Evolutionary conservation across 2,888 invertebrate species (phyloP).

Genomic region (Anarsia innoxiella): DNA sequence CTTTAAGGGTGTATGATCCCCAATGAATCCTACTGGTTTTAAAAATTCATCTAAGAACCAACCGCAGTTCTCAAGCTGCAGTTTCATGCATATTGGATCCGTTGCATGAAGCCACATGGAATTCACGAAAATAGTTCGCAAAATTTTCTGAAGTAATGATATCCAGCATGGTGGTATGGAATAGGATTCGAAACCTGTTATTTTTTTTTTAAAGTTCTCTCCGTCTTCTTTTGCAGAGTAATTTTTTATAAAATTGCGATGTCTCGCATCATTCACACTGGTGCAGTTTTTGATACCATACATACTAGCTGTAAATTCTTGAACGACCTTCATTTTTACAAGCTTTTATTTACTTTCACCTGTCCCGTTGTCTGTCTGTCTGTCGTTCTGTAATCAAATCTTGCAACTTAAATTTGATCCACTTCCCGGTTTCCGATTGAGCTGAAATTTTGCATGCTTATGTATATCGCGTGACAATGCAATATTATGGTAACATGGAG

Average conservation of each 20-base stretch:
- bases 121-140: not conserved
- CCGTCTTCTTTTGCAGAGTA: not conserved
- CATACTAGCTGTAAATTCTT: not conserved
- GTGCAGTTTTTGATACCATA: not conserved
- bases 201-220: not conserved
- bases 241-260: not conserved
- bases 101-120: not conserved
- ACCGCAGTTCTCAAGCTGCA: not conserved
- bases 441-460: too few species aligned
- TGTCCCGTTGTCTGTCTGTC: too few species aligned
- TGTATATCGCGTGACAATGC: too few species aligned
- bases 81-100: not conserved
- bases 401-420: too few species aligned
- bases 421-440: too few species aligned
- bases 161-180: not conserved
- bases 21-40: not conserved
- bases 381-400: too few species aligned
- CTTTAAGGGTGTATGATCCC: not conserved
- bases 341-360: too few species aligned
- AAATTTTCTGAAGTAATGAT: not conserved
- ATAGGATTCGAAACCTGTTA: not conserved
- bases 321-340: not conserved
- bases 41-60: not conserved
- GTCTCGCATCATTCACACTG: not conserved
- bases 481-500: too few species aligned